Evolutionary conservation across 2,888 invertebrate species (phyloP).

Genomic region (Heliconius cydno): DNA sequence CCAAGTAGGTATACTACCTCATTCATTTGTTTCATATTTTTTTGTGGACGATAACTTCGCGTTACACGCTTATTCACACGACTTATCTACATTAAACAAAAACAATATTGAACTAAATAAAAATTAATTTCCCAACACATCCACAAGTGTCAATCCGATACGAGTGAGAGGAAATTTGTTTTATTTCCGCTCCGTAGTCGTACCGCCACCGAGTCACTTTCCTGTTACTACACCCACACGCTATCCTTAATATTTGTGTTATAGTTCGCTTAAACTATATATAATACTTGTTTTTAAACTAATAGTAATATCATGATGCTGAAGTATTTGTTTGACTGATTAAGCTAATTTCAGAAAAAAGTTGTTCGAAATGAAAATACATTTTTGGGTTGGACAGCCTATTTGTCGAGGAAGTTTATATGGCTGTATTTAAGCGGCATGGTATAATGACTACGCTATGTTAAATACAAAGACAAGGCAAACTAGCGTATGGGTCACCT

Average conservation of each 20-base stretch:
- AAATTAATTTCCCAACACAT: background rate
- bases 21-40: no score
- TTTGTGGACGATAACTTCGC: no score
- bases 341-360: background rate
- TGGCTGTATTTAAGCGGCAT: no score
- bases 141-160: conserved; percentile 40
- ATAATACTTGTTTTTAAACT: background rate
- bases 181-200: conserved; percentile 49
- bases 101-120: background rate
- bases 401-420: no score
- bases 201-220: conserved; percentile 40
- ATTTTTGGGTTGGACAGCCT: no score
- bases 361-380: no score
- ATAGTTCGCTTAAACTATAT: background rate
- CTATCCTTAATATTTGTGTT: background rate
- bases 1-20: no score
- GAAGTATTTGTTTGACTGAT: background rate
- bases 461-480: no score
- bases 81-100: background rate
- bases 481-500: no score
- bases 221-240: conserved; percentile 21
- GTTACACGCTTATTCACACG: no score
- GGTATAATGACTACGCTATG: no score
- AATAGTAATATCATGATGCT: background rate
- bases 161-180: conserved; percentile 51